Evolutionary conservation across 2,797 vertebrate genomes (phyloP).

Genomic region (Clamator glandarius): DNA sequence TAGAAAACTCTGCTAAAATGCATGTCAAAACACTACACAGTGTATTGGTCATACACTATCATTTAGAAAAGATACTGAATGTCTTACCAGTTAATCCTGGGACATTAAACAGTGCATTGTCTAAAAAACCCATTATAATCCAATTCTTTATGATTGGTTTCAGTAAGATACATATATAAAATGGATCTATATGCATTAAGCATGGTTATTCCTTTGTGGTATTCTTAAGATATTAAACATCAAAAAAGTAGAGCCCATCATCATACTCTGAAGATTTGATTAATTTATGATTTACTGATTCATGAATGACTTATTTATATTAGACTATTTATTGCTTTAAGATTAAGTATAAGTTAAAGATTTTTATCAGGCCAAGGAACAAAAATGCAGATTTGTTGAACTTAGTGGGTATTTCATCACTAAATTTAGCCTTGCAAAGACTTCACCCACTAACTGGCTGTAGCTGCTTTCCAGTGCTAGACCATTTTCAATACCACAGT

Average conservation of each 20-base stretch:
- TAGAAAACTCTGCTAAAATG: background rate
- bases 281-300: background rate
- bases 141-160: background rate
- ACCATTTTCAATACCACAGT: background rate
- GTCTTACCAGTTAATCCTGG: background rate
- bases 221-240: background rate
- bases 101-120: background rate
- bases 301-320: background rate
- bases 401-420: background rate
- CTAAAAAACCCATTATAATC: too few relatives aligned
- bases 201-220: background rate
- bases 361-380: background rate
- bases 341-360: background rate
- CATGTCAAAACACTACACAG: background rate
- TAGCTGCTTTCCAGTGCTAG: background rate
- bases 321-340: background rate
- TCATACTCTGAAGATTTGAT: background rate
- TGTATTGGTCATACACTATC: background rate
- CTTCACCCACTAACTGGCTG: background rate
- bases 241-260: background rate
- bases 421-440: background rate
- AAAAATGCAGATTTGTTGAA: background rate
- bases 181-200: background rate
- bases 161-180: background rate
- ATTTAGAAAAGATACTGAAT: background rate